phyloP scores from a whole-genome alignment of 2,888 invertebrate species.

The Trachelus tabidus region DNA sequence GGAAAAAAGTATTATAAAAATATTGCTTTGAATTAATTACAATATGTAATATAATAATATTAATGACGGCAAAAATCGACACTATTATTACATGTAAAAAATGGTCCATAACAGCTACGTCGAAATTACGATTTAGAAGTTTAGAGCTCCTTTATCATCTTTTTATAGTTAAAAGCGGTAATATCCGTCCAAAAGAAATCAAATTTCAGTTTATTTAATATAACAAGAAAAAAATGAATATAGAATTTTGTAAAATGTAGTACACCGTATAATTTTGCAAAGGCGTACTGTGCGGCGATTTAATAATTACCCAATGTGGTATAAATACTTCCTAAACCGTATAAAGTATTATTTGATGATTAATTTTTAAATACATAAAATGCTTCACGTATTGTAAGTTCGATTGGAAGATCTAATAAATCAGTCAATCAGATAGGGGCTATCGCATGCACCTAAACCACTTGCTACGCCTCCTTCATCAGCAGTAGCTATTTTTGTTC shows the following conservation, averaged over 20 bases:
- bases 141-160: no score
- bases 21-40: no score
- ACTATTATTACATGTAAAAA: not conserved
- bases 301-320: not conserved
- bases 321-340: not conserved
- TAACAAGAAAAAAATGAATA: not conserved
- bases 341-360: not conserved
- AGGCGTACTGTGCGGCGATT: not conserved
- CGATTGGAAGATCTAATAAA: not conserved
- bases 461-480: conserved; percentile 74
- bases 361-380: not conserved
- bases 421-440: conserved; percentile 67
- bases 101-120: not conserved
- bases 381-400: not conserved
- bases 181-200: not conserved
- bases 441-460: conserved; percentile 72
- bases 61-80: no score
- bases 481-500: conserved; percentile 68
- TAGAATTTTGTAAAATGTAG: not conserved
- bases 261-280: not conserved
- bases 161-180: not conserved
- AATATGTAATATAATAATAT: no score
- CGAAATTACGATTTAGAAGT: not conserved
- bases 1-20: no score
- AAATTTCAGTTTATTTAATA: not conserved